Percentiles rank a stretch among this genome's conserved stretches.
phyloP scores from a whole-genome alignment of 1,140 invertebrate species.

The Manduca sexta region DNA sequence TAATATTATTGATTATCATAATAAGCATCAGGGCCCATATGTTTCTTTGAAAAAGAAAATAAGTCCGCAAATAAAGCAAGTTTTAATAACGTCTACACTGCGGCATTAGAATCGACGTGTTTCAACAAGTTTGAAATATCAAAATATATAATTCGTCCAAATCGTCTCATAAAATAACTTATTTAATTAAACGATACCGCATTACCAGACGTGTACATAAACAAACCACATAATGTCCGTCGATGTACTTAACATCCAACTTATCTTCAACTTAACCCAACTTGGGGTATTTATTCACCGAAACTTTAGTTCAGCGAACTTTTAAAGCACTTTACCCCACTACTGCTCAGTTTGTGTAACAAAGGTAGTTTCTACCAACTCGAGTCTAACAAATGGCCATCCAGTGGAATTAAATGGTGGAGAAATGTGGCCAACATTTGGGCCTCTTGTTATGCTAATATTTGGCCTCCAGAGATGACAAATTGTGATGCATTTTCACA shows the following conservation, averaged over 20 bases:
- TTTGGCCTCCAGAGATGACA: constrained; percentile 21
- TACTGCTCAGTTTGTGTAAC: constrained; percentile 22
- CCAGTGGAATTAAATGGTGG: constrained; percentile 23
- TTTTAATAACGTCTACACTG: too few relatives aligned
- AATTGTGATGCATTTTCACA: constrained; percentile 21
- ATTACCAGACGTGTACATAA: constrained; percentile 1
- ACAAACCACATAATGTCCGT: constrained; percentile 12
- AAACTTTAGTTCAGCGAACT: constrained; percentile 21
- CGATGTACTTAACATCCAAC: constrained; percentile 18
- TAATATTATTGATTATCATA: too few relatives aligned
- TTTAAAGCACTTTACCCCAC: constrained; percentile 27
- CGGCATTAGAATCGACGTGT: too few relatives aligned
- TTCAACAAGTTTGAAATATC: too few relatives aligned
- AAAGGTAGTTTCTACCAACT: constrained; percentile 30
- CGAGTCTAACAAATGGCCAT: constrained; percentile 27
- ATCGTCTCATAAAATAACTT: too few relatives aligned
- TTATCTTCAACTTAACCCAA: constrained; percentile 22
- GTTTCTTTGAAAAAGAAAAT: too few relatives aligned
- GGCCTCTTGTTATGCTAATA: constrained; percentile 33
- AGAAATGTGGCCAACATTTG: constrained; percentile 16
- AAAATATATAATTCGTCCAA: too few relatives aligned
- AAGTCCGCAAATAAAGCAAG: too few relatives aligned
- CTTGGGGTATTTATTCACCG: constrained; percentile 20
- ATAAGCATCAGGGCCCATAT: too few relatives aligned
- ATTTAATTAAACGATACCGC: not conserved